A percentile compares a stretch with the other conserved stretches of the same genome.
These are phyloP conservation scores for Euura saliciscinereae DNA, from an alignment of 1,140 invertebrate genomes.

Conservation along the genomic window DNA sequence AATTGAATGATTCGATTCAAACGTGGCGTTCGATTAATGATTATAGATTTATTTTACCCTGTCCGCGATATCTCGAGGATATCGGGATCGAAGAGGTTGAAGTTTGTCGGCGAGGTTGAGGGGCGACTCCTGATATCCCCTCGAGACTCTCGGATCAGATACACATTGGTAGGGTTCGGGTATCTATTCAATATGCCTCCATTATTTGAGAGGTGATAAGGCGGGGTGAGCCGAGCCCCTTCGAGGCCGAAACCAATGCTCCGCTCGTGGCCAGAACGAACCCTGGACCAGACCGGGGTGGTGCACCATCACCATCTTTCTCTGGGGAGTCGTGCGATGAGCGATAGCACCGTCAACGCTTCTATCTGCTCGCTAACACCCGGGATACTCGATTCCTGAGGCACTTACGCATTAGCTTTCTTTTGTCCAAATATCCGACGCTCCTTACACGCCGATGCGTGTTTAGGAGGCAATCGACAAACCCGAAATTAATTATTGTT, in stretches of 20 bases:
- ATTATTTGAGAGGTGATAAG: conserved; percentile 50
- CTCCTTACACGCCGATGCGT: too few species aligned
- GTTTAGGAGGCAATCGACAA: too few species aligned
- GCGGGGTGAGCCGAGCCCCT: conserved; percentile 15
- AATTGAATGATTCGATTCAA: too few species aligned
- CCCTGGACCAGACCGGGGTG: conserved; percentile 11
- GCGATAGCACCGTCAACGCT: conserved; percentile 28
- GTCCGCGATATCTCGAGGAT: too few species aligned
- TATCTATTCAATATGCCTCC: conserved; percentile 49
- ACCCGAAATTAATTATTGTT: too few species aligned
- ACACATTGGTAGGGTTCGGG: conserved; percentile 38
- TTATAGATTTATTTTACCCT: too few species aligned
- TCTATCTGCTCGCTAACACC: conserved; percentile 21
- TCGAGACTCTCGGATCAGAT: conserved; percentile 39
- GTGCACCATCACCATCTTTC: conserved; percentile 20
- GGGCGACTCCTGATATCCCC: conserved; percentile 45
- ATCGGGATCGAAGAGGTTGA: conserved; percentile 19
- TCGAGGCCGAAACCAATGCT: background rate
- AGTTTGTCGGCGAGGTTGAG: conserved; percentile 1
- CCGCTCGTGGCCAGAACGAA: background rate
- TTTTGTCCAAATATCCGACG: too few species aligned
- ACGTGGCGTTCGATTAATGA: too few species aligned
- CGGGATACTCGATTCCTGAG: background rate
- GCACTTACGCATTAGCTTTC: too few species aligned
- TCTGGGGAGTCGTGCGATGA: conserved; percentile 34